phyloP scores from a whole-genome alignment of 2,888 invertebrate species.

The Crematogaster levior region DNA sequence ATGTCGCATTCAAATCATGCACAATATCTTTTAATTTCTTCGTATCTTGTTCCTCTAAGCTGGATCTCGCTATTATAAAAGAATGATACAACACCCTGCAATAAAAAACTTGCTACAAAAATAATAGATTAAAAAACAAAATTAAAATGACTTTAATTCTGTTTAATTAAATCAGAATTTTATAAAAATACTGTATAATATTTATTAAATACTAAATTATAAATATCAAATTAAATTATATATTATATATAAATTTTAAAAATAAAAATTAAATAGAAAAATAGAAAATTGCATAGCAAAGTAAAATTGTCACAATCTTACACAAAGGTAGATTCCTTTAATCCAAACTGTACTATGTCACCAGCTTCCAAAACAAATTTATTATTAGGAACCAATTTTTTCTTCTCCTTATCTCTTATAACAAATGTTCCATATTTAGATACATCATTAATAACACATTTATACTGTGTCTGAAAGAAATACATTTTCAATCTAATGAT shows the following conservation, averaged over 20 bases:
- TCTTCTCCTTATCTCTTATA: not conserved
- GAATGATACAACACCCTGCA: not conserved
- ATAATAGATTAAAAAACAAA: not conserved
- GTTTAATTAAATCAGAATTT: not conserved
- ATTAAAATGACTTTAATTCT: not conserved
- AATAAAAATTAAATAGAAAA: not conserved
- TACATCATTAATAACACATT: conserved; percentile 12
- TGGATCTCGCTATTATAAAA: conserved; percentile 7
- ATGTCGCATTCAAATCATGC: not conserved
- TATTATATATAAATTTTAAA: not conserved
- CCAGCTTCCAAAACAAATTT: conserved; percentile 9
- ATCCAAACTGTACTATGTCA: conserved; percentile 27
- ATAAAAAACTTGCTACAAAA: conserved; percentile 2
- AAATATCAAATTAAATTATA: too few relatives aligned
- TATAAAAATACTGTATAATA: not conserved
- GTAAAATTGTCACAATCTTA: not conserved
- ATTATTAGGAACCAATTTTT: not conserved
- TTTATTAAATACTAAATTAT: not conserved
- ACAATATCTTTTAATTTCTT: not conserved
- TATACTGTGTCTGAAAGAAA: conserved; percentile 14
- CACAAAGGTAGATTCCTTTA: not conserved
- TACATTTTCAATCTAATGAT: not conserved
- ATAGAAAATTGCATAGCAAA: not conserved
- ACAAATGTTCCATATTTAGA: conserved; percentile 31
- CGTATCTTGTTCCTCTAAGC: not conserved